Conservation (phyloP, 2,888 invertebrate species). For the Branchipolynoe longqiensis region DNA sequence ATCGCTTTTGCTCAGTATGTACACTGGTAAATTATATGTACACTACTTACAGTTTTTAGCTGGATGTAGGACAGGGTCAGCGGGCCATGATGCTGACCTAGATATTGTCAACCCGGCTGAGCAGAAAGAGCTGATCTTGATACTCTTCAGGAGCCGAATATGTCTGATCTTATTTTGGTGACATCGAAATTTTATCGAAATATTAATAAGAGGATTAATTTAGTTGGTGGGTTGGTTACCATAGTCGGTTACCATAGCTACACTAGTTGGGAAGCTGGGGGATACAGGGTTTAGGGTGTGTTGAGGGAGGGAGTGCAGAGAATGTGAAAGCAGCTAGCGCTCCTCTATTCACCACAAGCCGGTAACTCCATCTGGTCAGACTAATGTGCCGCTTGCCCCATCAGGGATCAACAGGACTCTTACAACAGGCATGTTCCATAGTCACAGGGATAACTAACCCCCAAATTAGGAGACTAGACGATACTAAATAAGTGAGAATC, state of each 20-base stretch:
- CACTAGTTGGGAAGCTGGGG: too few species aligned
- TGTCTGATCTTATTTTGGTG: slow-evolving; percentile 16
- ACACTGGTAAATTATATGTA: slow-evolving; percentile 39
- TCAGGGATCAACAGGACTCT: slow-evolving; percentile 20
- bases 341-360: not conserved
- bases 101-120: too few species aligned
- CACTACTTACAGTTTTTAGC: slow-evolving; percentile 35
- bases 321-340: slow-evolving; percentile 44
- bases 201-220: slow-evolving; percentile 12
- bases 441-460: not conserved
- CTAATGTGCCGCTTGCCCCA: not conserved
- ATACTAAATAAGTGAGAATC: too few species aligned
- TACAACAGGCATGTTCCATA: slow-evolving; percentile 25
- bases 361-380: not conserved
- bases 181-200: slow-evolving; percentile 38
- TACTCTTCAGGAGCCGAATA: slow-evolving; percentile 2
- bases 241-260: too few species aligned
- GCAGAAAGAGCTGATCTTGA: too few species aligned
- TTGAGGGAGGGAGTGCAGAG: slow-evolving; percentile 22
- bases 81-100: not conserved
- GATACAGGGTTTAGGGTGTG: too few species aligned
- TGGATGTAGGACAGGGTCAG: not conserved
- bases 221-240: slow-evolving; percentile 6
- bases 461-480: slow-evolving; percentile 36
- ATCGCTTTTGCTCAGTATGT: slow-evolving; percentile 13